Evolutionary conservation across 1,140 invertebrate species (phyloP).

Genomic region (Ladona fulva): DNA sequence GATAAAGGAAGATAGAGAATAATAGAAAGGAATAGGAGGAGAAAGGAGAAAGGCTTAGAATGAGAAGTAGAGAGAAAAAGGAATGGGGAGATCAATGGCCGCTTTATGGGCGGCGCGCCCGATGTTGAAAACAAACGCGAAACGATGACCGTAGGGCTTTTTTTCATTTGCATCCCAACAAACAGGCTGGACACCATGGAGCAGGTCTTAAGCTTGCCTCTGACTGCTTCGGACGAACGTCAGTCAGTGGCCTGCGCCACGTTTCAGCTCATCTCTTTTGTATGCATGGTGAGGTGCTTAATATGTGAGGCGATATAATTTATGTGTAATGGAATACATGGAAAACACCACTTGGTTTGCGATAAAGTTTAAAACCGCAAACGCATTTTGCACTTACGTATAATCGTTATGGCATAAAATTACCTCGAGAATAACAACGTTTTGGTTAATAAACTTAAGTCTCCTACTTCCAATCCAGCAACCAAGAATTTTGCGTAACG

Average conservation of each 20-base stretch:
- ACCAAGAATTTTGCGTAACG: too few species aligned
- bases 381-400: too few species aligned
- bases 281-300: too few species aligned
- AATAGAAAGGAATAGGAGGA: background rate
- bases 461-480: too few species aligned
- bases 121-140: slow-evolving; percentile 1
- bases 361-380: too few species aligned
- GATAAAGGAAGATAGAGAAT: background rate
- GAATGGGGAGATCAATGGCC: background rate
- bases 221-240: background rate
- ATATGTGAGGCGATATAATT: too few species aligned
- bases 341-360: too few species aligned
- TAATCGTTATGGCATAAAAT: too few species aligned
- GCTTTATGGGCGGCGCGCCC: background rate
- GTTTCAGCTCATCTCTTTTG: too few species aligned
- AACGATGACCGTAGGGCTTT: background rate
- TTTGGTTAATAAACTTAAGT: too few species aligned
- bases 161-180: slow-evolving; percentile 9
- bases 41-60: background rate
- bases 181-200: background rate
- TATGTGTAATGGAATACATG: too few species aligned
- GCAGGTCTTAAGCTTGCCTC: background rate
- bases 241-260: background rate
- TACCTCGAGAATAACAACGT: too few species aligned
- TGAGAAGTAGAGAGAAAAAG: background rate